phyloP scores from a whole-genome alignment of 2,113 vertebrate genomes.

The Scopus umbretta region DNA sequence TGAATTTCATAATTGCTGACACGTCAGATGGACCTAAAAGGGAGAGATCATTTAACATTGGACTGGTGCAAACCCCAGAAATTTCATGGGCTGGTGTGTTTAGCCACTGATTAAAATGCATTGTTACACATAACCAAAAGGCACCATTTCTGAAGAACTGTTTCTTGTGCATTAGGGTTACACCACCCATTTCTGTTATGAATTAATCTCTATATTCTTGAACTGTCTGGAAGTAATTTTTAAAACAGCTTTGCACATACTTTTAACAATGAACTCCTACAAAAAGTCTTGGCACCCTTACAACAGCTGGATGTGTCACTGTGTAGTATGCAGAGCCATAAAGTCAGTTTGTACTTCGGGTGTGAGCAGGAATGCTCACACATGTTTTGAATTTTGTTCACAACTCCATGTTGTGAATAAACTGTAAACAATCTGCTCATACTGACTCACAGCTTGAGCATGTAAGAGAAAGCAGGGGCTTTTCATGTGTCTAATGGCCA shows the following conservation, averaged over 20 bases:
- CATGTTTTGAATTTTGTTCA: slow-evolving; percentile 33
- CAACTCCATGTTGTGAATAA: slow-evolving; percentile 10
- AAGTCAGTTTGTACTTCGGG: not conserved
- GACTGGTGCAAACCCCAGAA: not conserved
- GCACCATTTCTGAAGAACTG: not conserved
- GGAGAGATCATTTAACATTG: slow-evolving; percentile 34
- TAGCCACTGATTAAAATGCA: not conserved
- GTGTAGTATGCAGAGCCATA: not conserved
- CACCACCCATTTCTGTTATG: not conserved
- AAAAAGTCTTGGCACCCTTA: not conserved
- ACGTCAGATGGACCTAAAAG: slow-evolving; percentile 81
- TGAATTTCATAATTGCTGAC: slow-evolving; percentile 78
- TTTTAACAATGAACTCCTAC: not conserved
- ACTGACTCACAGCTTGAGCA: slow-evolving; percentile 17
- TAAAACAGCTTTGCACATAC: not conserved
- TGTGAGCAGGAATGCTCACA: not conserved
- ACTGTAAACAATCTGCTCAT: slow-evolving; percentile 42
- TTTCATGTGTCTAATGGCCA: not conserved
- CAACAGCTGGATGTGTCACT: not conserved
- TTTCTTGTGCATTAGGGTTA: not conserved
- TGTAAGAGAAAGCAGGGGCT: not conserved
- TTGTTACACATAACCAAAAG: not conserved
- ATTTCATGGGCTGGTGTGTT: not conserved
- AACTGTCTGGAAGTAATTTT: not conserved
- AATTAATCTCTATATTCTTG: not conserved